phyloP scores from a whole-genome alignment of 2,888 invertebrate species.

The Hololepta plana region DNA sequence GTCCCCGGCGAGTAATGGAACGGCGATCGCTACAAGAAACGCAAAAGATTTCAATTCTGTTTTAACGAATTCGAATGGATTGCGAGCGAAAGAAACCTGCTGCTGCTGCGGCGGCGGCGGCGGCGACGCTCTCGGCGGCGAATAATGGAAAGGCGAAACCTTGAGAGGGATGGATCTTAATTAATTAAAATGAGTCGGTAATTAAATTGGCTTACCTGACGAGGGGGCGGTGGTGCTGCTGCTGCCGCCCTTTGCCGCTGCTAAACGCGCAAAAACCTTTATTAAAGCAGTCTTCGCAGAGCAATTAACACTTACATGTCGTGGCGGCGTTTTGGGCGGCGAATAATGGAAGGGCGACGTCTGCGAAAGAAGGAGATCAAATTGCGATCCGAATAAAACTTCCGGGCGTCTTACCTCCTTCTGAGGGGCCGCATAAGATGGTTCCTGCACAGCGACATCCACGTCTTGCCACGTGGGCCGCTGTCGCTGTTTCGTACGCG shows the following conservation, averaged over 20 bases:
- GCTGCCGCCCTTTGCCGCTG: too few species aligned
- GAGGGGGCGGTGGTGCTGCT: too few species aligned
- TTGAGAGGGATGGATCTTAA: too few species aligned
- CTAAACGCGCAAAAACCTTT: too few species aligned
- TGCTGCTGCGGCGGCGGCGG: not conserved
- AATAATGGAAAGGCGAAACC: constrained; percentile 12
- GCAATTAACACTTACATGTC: constrained; percentile 6
- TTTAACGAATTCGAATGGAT: not conserved
- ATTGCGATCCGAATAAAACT: not conserved
- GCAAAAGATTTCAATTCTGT: not conserved
- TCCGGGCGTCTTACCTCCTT: constrained; percentile 3
- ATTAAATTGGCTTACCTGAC: too few species aligned
- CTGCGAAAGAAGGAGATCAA: constrained; percentile 6
- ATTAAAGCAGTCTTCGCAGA: too few species aligned
- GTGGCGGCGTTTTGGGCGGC: constrained; percentile 11
- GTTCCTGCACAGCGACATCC: too few species aligned
- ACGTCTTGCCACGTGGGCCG: too few species aligned
- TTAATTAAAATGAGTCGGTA: too few species aligned
- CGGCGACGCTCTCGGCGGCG: constrained; percentile 8
- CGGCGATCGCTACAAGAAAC: not conserved
- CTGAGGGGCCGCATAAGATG: too few species aligned
- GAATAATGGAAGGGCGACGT: constrained; percentile 14
- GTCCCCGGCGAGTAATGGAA: not conserved
- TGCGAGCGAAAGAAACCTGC: not conserved
- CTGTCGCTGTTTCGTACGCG: not conserved